phyloP scores from a whole-genome alignment of 2,113 vertebrate genomes.

The Vulpes ferrilata region DNA sequence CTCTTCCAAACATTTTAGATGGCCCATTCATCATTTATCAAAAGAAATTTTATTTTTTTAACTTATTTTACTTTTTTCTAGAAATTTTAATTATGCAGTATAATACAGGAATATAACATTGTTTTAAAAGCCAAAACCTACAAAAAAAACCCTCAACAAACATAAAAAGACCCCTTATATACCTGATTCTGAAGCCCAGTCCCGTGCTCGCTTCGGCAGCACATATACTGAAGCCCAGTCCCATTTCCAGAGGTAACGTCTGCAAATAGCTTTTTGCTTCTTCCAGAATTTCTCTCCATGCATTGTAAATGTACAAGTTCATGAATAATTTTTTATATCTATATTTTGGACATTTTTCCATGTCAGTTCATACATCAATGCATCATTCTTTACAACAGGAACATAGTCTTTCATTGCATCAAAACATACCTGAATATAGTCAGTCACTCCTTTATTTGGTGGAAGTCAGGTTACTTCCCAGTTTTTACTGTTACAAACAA shows the following conservation, averaged over 20 bases:
- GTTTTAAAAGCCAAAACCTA: background rate
- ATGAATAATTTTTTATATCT: background rate
- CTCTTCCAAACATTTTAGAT: background rate
- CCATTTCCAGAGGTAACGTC: background rate
- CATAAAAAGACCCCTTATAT: background rate
- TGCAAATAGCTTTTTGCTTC: background rate
- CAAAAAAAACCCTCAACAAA: background rate
- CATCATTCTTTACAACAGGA: background rate
- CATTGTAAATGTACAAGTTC: background rate
- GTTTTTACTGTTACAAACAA: background rate
- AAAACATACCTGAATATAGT: background rate
- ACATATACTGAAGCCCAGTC: background rate
- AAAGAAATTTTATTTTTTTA: background rate
- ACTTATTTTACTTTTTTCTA: too few species aligned
- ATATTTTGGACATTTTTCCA: background rate
- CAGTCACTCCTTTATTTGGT: background rate
- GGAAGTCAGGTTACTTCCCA: background rate
- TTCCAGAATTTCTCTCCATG: slow-evolving; percentile 20
- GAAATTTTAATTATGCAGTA: background rate
- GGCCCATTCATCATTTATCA: background rate
- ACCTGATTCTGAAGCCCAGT: background rate
- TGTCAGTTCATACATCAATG: background rate
- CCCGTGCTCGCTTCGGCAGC: too few species aligned
- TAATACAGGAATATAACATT: background rate
- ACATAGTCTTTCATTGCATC: background rate